Percentiles rank a stretch among this genome's conserved stretches.
phyloP scores from a whole-genome alignment of 2,888 invertebrate species.

The Amphiduros pacificus region DNA sequence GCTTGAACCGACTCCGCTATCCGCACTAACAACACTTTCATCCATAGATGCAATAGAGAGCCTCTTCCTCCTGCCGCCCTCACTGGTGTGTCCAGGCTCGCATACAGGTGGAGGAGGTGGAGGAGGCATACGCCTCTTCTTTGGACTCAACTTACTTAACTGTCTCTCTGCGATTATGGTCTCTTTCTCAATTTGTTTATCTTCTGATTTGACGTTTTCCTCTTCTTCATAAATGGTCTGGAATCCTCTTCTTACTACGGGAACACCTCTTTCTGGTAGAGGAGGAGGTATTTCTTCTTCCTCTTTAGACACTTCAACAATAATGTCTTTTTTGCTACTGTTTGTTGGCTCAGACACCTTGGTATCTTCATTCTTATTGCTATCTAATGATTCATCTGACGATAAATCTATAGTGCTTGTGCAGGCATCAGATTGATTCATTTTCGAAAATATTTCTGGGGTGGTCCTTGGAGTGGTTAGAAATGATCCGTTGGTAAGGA shows the following conservation, averaged over 20 bases:
- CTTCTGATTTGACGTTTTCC: background rate
- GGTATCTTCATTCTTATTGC: too few species aligned
- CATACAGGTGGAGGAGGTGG: background rate
- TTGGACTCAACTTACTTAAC: background rate
- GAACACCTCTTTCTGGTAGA: too few species aligned
- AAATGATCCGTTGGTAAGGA: conserved; percentile 8
- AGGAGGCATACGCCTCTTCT: background rate
- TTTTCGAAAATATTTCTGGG: background rate
- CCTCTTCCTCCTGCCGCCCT: conserved; percentile 4
- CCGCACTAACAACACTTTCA: conserved; percentile 16
- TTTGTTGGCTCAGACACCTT: too few species aligned
- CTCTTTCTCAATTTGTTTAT: background rate
- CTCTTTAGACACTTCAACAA: background rate
- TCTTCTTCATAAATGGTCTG: conserved; percentile 26
- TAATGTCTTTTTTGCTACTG: background rate
- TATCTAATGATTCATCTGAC: background rate
- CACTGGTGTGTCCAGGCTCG: background rate
- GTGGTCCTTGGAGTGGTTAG: conserved; percentile 9
- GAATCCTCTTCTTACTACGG: too few species aligned
- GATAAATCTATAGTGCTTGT: background rate
- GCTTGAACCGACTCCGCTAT: conserved; percentile 16
- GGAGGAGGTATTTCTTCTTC: background rate
- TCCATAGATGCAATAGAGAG: conserved; percentile 12
- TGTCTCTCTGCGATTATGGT: background rate
- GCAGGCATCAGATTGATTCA: background rate